Percentiles rank a stretch among this genome's conserved stretches.
phyloP scores from a whole-genome alignment of 2,797 vertebrate genomes.

The Paratrypauchen microcephalus region DNA sequence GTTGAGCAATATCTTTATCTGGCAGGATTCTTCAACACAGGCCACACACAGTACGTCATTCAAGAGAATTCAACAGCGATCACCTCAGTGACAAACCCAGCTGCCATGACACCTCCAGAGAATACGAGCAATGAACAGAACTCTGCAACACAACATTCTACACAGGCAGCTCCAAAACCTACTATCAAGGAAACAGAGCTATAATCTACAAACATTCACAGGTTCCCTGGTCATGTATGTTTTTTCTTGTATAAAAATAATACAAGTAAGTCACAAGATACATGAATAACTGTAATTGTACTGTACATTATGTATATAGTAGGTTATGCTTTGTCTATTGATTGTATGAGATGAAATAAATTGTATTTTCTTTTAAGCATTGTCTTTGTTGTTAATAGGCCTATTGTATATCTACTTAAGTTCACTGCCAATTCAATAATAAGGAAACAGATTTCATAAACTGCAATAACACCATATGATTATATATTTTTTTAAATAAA shows the following conservation, averaged over 20 bases:
- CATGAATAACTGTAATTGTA: neutral
- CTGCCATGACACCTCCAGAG: slow-evolving; percentile 4
- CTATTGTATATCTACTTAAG: neutral
- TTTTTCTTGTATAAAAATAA: neutral
- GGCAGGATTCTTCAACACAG: slow-evolving; percentile 65
- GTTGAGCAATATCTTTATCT: slow-evolving; percentile 17
- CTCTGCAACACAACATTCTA: slow-evolving; percentile 13
- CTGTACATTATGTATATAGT: neutral
- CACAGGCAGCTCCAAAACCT: slow-evolving; percentile 16
- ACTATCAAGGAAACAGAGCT: slow-evolving; percentile 75
- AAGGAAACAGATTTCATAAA: neutral
- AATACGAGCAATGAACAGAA: neutral
- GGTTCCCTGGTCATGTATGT: neutral
- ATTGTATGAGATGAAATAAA: neutral
- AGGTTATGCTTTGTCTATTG: neutral
- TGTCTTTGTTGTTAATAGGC: no score
- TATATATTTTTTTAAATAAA: no score
- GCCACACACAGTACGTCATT: slow-evolving; percentile 66
- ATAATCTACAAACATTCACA: slow-evolving; percentile 20
- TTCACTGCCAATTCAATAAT: neutral
- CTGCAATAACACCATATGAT: no score
- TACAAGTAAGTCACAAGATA: neutral
- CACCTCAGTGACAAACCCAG: slow-evolving; percentile 52
- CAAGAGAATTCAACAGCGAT: slow-evolving; percentile 49
- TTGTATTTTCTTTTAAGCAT: neutral